These are phyloP conservation scores for Condylura cristata DNA, from an alignment of 2,113 vertebrate genomes.

Conservation along the genomic window DNA sequence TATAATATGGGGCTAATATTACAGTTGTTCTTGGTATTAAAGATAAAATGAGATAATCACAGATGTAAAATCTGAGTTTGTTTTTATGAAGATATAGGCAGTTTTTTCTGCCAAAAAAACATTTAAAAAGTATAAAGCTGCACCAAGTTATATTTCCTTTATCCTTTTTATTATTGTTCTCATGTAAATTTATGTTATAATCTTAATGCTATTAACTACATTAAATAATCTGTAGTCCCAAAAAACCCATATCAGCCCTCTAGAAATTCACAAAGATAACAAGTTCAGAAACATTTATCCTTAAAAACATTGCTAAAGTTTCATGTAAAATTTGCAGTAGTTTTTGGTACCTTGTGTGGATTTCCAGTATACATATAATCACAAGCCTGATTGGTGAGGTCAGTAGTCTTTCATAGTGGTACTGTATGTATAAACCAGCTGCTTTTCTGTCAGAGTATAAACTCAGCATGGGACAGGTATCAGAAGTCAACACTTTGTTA, in stretches of 20 bases:
- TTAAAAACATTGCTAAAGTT: background rate
- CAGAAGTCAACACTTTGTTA: background rate
- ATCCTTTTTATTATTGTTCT: background rate
- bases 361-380: background rate
- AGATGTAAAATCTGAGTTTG: background rate
- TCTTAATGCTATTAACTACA: background rate
- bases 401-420: background rate
- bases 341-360: background rate
- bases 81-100: background rate
- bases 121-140: background rate
- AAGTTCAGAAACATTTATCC: background rate
- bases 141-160: background rate
- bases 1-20: background rate
- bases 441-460: background rate
- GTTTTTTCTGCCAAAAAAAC: background rate
- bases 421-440: background rate
- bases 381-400: background rate
- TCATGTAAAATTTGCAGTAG: background rate
- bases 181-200: background rate
- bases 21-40: background rate
- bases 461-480: background rate
- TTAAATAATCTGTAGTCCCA: constrained; percentile 40
- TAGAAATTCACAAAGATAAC: constrained; percentile 1
- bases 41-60: background rate
- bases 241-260: background rate